These are phyloP conservation scores for Podarcis siculus DNA, from an alignment of 2,797 vertebrate species.

Conservation along the genomic window DNA sequence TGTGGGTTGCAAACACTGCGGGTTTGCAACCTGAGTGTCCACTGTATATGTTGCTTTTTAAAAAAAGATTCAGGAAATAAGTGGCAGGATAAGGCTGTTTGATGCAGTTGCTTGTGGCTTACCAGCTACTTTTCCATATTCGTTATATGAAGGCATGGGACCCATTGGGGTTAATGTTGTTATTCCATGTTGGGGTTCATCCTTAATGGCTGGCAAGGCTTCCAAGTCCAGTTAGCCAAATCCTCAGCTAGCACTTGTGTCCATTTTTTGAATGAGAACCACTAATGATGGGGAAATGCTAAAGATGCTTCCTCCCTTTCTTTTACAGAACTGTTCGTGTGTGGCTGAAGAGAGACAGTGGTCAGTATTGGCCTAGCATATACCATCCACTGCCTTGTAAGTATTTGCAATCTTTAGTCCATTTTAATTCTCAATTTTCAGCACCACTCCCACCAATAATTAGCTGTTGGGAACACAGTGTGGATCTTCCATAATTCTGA, in stretches of 20 bases:
- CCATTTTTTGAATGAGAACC: not conserved
- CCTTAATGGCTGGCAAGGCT: not conserved
- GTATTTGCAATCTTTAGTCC: constrained; percentile 63
- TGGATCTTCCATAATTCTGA: not conserved
- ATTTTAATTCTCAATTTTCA: not conserved
- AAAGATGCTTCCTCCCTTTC: constrained; percentile 29
- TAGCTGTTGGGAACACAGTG: not conserved
- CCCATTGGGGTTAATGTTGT: too few relatives aligned
- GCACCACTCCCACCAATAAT: not conserved
- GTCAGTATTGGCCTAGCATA: constrained; percentile 97
- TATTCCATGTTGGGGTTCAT: too few relatives aligned
- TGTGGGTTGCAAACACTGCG: too few relatives aligned
- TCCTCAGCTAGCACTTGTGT: not conserved
- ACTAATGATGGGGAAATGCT: not conserved
- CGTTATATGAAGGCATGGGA: not conserved
- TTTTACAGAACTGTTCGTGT: constrained; percentile 90
- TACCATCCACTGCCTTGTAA: constrained; percentile 93
- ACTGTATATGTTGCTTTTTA: not conserved
- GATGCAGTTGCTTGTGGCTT: too few relatives aligned
- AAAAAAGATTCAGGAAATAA: not conserved
- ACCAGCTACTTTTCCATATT: not conserved
- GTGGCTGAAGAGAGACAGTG: constrained; percentile 98
- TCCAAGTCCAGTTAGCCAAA: not conserved
- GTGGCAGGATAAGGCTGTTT: not conserved
- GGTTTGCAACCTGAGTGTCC: too few relatives aligned